Base-by-base conservation (phyloP, 2,888 invertebrate species). In the Luffia ferchaultella region DNA sequence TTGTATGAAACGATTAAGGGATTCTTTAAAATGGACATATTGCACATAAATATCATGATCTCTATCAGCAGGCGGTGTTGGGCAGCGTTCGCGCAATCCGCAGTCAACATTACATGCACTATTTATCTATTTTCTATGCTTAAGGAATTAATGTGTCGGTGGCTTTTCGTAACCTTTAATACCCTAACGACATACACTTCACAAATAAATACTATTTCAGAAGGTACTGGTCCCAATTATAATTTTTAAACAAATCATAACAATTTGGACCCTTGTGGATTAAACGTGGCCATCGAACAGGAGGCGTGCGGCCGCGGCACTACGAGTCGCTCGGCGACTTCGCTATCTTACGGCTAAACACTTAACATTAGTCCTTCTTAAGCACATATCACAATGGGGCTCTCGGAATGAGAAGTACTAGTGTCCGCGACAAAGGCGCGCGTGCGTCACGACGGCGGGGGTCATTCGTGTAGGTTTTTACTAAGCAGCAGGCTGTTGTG, bases 401-500 rank as follows among this genome's bases (percentile, higher is more conserved):
- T 80, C 83, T 74, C 79, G 55, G 49, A 57, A 56, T 52, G 78
- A 79, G 82, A 82, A 20, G 70, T 70, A 64, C 59, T 64, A 70
- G 62, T 70, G 73, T 76, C 71, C 78, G 68, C 69, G 80, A 76
- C 80, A 71, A 69, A 62, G 53, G 58, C 64, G 73, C 76, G 75
- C 73, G 66, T 54, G 18, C 18, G 18, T 43, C 53, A 53, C 57
- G 68, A 73, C 77, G 78, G 80, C 79, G 79, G 17, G 59, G 56
- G 83, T 85, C 86, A 89, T 83, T 92, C 93, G 71, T 92, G 92
- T 71, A 94, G 85, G 75, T 94, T 94, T 85, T 94, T 94, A 74
- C 93, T 94, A 62, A 95, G 87, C 55, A 94, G 87, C 67, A 95
- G 85, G 79, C 92, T 94, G 67, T 95, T 95, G 76, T 95, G 94